Conservation (phyloP, 2,113 vertebrate genomes). For the Tor tambroides region DNA sequence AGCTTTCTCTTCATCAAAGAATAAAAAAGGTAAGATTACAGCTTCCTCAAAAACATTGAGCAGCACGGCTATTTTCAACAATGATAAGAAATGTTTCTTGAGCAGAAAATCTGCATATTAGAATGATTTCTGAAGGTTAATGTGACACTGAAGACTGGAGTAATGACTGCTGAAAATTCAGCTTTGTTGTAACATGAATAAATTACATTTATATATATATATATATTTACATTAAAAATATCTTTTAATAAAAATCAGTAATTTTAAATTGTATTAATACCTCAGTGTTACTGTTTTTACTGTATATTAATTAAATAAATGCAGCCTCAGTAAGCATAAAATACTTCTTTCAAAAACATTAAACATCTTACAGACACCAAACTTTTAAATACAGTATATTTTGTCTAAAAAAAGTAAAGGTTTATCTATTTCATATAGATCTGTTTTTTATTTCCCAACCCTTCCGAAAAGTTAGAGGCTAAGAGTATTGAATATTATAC, state of each 20-base stretch:
- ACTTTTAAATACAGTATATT: background rate
- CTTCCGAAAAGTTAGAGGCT: background rate
- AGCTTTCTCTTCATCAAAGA: background rate
- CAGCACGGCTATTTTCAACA: background rate
- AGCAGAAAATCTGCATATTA: background rate
- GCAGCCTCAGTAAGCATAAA: background rate
- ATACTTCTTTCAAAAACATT: background rate
- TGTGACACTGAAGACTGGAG: background rate
- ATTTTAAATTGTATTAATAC: too few relatives aligned
- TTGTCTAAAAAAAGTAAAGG: background rate
- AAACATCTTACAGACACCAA: background rate
- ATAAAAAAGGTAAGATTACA: background rate
- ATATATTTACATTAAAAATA: too few relatives aligned
- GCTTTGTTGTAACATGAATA: background rate
- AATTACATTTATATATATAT: too few relatives aligned
- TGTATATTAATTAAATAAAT: background rate
- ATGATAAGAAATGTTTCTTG: background rate
- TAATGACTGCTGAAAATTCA: background rate
- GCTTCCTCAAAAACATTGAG: background rate
- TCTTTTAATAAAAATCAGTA: background rate
- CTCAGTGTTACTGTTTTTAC: too few relatives aligned
- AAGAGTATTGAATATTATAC: background rate
- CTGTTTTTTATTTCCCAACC: background rate
- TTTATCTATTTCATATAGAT: background rate
- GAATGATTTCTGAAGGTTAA: background rate